These are phyloP conservation scores for Apistogramma diplotaenia DNA, from an alignment of 2,113 vertebrate species.

Conservation along the genomic window DNA sequence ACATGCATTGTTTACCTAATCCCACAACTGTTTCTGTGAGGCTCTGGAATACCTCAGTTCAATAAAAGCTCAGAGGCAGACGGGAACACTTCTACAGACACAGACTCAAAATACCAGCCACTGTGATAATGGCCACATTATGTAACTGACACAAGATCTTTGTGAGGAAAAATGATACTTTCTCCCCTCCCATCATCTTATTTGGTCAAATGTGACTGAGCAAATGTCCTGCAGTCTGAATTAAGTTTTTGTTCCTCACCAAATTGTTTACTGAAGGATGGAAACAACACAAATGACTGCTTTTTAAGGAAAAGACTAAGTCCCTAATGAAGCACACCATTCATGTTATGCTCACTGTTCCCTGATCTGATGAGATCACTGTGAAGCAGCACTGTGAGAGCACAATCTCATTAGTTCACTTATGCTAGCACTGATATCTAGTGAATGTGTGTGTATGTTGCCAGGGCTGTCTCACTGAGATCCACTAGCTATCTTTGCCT, in stretches of 20 bases:
- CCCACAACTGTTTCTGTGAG: background rate
- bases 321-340: background rate
- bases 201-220: background rate
- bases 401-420: constrained; percentile 6
- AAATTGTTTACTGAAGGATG: background rate
- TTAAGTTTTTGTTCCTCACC: background rate
- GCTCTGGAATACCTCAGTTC: background rate
- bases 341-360: background rate
- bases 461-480: background rate
- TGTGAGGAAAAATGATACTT: background rate
- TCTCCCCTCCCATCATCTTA: background rate
- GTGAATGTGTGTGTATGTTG: background rate
- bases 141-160: background rate
- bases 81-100: background rate
- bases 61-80: background rate
- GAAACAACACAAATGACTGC: background rate
- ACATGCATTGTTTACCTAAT: background rate
- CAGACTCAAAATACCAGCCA: background rate
- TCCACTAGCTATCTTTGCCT: background rate
- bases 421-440: background rate
- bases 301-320: constrained; percentile 1
- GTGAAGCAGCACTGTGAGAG: background rate
- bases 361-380: background rate
- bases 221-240: background rate
- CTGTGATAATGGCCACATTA: constrained; percentile 12